Evolutionary conservation across 2,888 invertebrate genomes (phyloP), one percentile per base, ranked within the genome.

Genomic region (Loripinus fragilis): DNA sequence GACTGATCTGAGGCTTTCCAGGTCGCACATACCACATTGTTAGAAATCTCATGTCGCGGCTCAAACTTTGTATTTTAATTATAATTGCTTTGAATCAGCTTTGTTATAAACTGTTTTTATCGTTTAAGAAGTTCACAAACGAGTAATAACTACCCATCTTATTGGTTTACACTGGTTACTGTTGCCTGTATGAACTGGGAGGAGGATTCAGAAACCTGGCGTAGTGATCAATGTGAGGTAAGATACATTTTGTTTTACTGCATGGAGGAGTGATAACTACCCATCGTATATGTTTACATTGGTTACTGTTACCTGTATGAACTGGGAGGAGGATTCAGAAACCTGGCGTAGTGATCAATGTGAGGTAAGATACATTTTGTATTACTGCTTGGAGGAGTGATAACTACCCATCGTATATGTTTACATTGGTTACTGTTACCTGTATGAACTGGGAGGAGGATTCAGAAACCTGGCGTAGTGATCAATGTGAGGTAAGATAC

Each of bases 301-400:
- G 5, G 60, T 78, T 1, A 74, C 78, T 0, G 74, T 74, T 20
- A 71, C 60, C 15, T 78, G 78, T 67, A 12, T 78, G 28, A 78
- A 68, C 0, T 78, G 78, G 78, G 70, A 78, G 30, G 78, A 78
- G 48, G 28, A 8, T 0, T 30, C 33, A 12, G 66, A 45, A 7
- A 74, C 60, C 45, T 78, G 78, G 78, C 64, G 74, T 30, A 65
- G 69, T 0, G 74, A 78, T 42, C 73, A 78, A 50, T 78, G 78
- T 25, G 10, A 20, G 52, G 77, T 78, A 52, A 5, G 12, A 12
- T 38, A 38, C 12, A 38, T n/a, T n/a, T n/a, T n/a, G n/a, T n/a
- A n/a, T n/a, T n/a, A n/a, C n/a, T n/a, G n/a, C n/a, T n/a, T n/a
- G n/a, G n/a, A n/a, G n/a, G n/a, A n/a, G n/a, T n/a, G n/a, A n/a